Evolutionary conservation across 2,113 vertebrate species (phyloP), one percentile per base, ranked within the genome.

Genomic region (Collichthys lucidus): DNA sequence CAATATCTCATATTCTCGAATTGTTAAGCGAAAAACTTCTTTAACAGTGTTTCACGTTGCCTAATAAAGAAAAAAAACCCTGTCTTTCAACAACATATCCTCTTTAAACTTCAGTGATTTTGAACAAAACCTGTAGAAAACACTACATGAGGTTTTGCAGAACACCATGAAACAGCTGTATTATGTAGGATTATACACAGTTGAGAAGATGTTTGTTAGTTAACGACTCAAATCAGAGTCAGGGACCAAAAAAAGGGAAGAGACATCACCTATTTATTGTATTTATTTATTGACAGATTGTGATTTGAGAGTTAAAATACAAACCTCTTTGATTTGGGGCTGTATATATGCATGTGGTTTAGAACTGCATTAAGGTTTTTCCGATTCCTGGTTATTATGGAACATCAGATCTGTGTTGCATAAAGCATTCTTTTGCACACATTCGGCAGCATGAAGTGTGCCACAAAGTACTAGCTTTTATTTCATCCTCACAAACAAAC

Each of bases 401-500:
- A 76, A 68, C 66, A 79, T 72, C 46, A 61, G 44, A 69, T 62
- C 52, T 4, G 56, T 16, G 42, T 63, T 65, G 24, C 16, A 17
- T 68, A 55, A 8, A 0, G 31, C 46, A 52, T 55, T 16, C 24
- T 26, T 47, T 56, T 22, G 10, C 26, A 14, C 52, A 17, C 74
- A 46, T 52, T 55, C n/a, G 42, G 72, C 42, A 47, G 60, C 4
- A 14, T 71, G 24, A 66, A 56, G 14, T 44, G 9, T 46, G 22
- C 49, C 55, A 20, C 4, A 5, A 61, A 52, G n/a, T 52, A 57
- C 31, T 55, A 22, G 65, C 46, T 50, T 82, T 69, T 67, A 53
- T 70, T 63, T 69, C 70, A 78, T 63, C 47, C n/a, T 19, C 29
- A 79, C 75, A 66, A 69, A 83, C 62, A 40, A 62, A 80, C 44